Evolutionary conservation across 2,888 invertebrate genomes (phyloP).

Genomic region (Priocnemis perturbator): DNA sequence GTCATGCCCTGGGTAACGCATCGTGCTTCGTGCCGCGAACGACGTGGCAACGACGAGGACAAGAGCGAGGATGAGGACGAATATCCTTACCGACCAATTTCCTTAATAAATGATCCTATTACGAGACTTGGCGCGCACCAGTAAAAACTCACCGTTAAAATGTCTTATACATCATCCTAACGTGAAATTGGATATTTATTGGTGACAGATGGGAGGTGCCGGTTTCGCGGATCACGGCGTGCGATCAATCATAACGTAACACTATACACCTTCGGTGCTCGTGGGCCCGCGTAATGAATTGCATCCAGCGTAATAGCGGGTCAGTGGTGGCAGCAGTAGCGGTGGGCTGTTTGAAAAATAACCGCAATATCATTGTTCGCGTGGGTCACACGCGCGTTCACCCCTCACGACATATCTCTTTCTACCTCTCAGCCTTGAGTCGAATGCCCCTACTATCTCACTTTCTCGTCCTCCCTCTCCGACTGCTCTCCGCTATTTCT

Average conservation of each 20-base stretch:
- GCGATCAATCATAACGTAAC: constrained; percentile 73
- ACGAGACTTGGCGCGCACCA: constrained; percentile 57
- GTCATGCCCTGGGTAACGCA: constrained; percentile 32
- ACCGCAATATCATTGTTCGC: constrained; percentile 60
- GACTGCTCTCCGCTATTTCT: neutral
- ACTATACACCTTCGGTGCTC: constrained; percentile 57
- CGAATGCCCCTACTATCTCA: neutral
- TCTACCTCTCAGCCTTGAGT: neutral
- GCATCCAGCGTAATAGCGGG: constrained; percentile 61
- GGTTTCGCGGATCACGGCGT: constrained; percentile 68
- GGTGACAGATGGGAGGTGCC: constrained; percentile 73
- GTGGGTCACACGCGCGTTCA: constrained; percentile 25
- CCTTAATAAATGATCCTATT: constrained; percentile 74
- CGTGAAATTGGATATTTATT: constrained; percentile 75
- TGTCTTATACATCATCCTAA: constrained; percentile 73
- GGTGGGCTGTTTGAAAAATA: constrained; percentile 61
- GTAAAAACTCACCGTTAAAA: constrained; percentile 70
- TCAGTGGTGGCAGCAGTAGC: constrained; percentile 43
- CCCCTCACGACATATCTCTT: constrained; percentile 23
- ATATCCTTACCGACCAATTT: constrained; percentile 69
- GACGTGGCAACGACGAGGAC: constrained; percentile 17
- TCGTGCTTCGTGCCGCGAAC: constrained; percentile 34
- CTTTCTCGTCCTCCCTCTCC: neutral
- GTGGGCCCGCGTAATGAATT: constrained; percentile 62
- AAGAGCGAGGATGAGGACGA: constrained; percentile 50